Evolutionary conservation across 2,113 vertebrate species (phyloP).

Genomic region (Pipa parva): DNA sequence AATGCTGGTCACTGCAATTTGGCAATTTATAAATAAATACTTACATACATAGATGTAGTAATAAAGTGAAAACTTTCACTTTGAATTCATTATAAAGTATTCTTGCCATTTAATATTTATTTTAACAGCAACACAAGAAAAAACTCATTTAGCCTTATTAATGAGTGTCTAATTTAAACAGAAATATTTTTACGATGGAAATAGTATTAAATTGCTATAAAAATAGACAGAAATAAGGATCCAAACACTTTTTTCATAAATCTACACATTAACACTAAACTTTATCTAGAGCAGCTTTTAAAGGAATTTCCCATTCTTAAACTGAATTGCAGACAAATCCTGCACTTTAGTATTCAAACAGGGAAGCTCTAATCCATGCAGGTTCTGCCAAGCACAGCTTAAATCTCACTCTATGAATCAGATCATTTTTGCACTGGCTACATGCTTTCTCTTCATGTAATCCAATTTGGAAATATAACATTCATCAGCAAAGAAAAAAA

Average conservation of each 20-base stretch:
- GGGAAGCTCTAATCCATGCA: constrained; percentile 21
- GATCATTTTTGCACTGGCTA: constrained; percentile 16
- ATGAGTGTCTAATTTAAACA: too few relatives aligned
- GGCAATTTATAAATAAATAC: too few relatives aligned
- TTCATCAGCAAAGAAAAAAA: constrained; percentile 27
- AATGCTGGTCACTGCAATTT: too few relatives aligned
- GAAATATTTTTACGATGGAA: too few relatives aligned
- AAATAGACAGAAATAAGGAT: not conserved
- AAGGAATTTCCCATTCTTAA: constrained; percentile 17
- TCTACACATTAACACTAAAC: not conserved
- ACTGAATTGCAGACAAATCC: constrained; percentile 23
- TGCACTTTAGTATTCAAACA: constrained; percentile 15
- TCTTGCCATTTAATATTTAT: too few relatives aligned
- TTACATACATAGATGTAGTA: too few relatives aligned
- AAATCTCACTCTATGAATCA: constrained; percentile 17
- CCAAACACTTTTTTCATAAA: too few relatives aligned
- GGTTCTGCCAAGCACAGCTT: constrained; percentile 16
- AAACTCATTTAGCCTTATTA: too few relatives aligned
- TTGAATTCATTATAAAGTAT: too few relatives aligned
- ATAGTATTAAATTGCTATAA: too few relatives aligned
- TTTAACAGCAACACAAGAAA: too few relatives aligned
- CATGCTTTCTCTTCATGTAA: constrained; percentile 5
- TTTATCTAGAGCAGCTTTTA: constrained; percentile 12
- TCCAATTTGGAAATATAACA: constrained; percentile 3
- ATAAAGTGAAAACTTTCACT: too few relatives aligned